These are phyloP conservation scores for Sebastes vulpes DNA, from an alignment of 2,797 vertebrate species.

Conservation along the genomic window DNA sequence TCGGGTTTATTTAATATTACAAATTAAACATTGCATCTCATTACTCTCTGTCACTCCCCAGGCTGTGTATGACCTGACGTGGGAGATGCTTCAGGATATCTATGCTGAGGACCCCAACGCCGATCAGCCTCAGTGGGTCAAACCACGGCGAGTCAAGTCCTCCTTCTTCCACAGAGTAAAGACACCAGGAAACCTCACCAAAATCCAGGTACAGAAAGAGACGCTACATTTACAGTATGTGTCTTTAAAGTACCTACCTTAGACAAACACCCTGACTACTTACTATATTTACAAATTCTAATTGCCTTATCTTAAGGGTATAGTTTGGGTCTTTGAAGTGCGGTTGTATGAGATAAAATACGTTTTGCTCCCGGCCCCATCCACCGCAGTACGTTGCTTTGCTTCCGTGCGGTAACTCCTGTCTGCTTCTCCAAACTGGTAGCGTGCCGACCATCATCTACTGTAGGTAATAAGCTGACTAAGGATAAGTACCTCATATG, in stretches of 20 bases:
- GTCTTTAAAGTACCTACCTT: background rate
- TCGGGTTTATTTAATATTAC: background rate
- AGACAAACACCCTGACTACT: background rate
- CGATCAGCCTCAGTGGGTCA: slow-evolving; percentile 94
- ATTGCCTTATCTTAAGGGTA: background rate
- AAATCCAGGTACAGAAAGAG: slow-evolving; percentile 89
- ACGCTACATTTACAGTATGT: background rate
- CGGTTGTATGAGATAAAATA: too few relatives aligned
- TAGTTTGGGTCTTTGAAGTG: too few relatives aligned
- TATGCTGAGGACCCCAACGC: slow-evolving; percentile 93
- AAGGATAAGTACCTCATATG: too few relatives aligned
- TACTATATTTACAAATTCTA: background rate
- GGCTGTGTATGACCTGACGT: slow-evolving; percentile 96
- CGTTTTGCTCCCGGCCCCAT: too few relatives aligned
- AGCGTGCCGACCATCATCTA: too few relatives aligned
- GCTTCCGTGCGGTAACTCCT: too few relatives aligned
- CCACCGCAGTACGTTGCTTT: too few relatives aligned
- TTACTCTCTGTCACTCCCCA: slow-evolving; percentile 51
- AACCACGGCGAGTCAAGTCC: slow-evolving; percentile 88
- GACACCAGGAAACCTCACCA: slow-evolving; percentile 87
- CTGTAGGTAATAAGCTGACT: too few relatives aligned
- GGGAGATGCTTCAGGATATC: slow-evolving; percentile 95
- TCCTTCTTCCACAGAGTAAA: slow-evolving; percentile 91
- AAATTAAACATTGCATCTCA: background rate
- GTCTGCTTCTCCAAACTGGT: too few relatives aligned